Conservation (phyloP, 2,113 vertebrate species). For the Ochotona princeps region DNA sequence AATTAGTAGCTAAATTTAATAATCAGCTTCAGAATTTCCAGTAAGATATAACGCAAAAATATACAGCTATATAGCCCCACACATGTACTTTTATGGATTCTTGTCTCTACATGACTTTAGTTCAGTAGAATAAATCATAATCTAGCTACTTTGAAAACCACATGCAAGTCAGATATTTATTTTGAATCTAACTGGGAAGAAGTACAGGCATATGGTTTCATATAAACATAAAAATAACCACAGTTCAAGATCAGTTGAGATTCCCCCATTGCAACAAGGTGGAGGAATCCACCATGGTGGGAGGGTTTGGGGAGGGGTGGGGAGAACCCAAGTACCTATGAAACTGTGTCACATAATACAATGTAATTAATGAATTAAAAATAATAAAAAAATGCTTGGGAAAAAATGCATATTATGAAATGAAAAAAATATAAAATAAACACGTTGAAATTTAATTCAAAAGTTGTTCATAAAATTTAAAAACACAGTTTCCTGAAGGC, state of each 20-base stretch:
- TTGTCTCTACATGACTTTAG: neutral
- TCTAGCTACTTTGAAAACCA: neutral
- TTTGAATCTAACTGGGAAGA: neutral
- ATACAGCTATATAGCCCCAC: neutral
- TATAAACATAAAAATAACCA: neutral
- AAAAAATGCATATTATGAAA: too few species aligned
- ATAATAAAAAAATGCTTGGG: too few species aligned
- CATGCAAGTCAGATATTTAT: constrained; percentile 3
- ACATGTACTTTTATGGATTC: constrained; percentile 34
- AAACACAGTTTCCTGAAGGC: neutral
- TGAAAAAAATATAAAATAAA: neutral
- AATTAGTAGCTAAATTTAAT: constrained; percentile 46
- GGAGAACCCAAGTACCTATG: too few species aligned
- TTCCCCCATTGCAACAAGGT: too few species aligned
- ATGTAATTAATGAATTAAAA: too few species aligned
- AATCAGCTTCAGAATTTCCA: neutral
- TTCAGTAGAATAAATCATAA: neutral
- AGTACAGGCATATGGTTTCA: neutral
- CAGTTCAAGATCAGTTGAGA: too few species aligned
- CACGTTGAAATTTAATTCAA: neutral
- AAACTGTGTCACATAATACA: too few species aligned
- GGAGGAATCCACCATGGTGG: too few species aligned
- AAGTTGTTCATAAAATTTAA: constrained; percentile 11
- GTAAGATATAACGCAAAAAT: neutral
- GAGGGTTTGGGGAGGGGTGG: too few species aligned